These are phyloP conservation scores for Enhydra lutris DNA, from an alignment of 2,113 vertebrate species.

Conservation along the genomic window DNA sequence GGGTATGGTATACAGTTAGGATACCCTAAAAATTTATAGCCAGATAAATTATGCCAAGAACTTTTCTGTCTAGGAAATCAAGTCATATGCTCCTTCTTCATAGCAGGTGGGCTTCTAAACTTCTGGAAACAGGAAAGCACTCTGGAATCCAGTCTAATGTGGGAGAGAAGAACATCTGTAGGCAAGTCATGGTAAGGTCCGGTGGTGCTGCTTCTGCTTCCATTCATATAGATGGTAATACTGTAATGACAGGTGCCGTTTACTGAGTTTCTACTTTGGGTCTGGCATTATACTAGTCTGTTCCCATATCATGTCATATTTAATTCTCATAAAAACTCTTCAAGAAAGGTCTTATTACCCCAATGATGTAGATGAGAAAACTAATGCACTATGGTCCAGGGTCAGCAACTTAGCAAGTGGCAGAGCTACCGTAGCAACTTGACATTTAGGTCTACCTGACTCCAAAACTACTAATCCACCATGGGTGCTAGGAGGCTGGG, in stretches of 20 bases:
- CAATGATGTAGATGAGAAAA: background rate
- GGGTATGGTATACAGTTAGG: background rate
- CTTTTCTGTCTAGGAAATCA: background rate
- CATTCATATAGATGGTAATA: background rate
- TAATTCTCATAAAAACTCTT: background rate
- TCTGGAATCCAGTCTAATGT: background rate
- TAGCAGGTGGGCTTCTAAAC: background rate
- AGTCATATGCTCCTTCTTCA: background rate
- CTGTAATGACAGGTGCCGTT: background rate
- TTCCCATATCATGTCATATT: background rate
- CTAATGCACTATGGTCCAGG: background rate
- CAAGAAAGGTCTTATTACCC: background rate
- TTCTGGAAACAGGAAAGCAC: background rate
- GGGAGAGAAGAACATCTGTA: background rate
- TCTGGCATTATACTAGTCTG: background rate
- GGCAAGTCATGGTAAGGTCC: background rate
- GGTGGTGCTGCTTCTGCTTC: fast-evolving
- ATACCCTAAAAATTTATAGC: background rate
- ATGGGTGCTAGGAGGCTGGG: background rate
- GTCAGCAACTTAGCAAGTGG: background rate
- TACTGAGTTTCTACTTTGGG: background rate
- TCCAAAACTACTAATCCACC: background rate
- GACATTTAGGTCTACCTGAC: background rate
- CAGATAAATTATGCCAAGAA: background rate
- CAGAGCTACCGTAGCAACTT: background rate